Evolutionary conservation across 1,140 invertebrate species (phyloP).

Genomic region (Pantala flavescens): DNA sequence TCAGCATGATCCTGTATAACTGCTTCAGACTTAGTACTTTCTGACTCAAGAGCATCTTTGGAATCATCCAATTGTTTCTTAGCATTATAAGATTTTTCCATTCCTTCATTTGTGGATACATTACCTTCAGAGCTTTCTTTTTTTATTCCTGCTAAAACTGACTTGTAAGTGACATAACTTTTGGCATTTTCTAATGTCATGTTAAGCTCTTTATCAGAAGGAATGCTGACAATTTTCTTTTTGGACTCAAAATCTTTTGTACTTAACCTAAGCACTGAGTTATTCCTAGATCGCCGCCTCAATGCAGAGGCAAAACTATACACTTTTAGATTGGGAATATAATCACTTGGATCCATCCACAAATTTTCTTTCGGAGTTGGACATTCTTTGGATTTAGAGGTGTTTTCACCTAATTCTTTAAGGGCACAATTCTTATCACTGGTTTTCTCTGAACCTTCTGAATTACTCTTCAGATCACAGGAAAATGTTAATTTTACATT

Average conservation of each 20-base stretch:
- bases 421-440: no score
- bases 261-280: background rate
- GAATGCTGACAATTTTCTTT: background rate
- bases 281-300: background rate
- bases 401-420: no score
- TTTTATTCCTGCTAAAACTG: background rate
- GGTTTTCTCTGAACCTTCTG: background rate
- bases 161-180: background rate
- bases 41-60: no score
- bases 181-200: background rate
- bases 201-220: no score
- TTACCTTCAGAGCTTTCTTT: background rate
- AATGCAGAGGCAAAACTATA: background rate
- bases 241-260: background rate
- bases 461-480: background rate
- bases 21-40: no score
- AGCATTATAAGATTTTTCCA: background rate
- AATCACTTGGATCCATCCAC: slow-evolving; percentile 1
- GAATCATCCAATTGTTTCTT: background rate
- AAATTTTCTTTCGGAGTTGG: background rate
- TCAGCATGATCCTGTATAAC: no score
- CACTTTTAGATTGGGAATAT: background rate
- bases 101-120: background rate
- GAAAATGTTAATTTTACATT: background rate
- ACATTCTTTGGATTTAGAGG: background rate